Evolutionary conservation across 2,113 vertebrate genomes (phyloP).

Genomic region (Pygoscelis antarcticus): DNA sequence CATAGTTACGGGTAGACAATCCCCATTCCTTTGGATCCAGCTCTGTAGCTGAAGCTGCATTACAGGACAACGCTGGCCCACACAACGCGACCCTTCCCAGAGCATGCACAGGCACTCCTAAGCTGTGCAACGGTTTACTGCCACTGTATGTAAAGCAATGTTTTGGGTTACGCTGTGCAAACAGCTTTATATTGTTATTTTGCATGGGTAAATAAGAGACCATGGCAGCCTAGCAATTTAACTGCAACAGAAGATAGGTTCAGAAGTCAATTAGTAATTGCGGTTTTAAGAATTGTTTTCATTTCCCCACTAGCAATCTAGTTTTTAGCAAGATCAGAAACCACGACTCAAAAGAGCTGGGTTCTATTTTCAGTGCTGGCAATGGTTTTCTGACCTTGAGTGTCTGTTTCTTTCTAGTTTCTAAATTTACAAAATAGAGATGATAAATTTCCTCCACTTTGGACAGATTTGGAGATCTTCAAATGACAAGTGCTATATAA

Average conservation of each 20-base stretch:
- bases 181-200: not conserved
- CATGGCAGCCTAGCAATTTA: conserved; percentile 19
- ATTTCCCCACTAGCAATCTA: not conserved
- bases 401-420: not conserved
- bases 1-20: not conserved
- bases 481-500: conserved; percentile 14
- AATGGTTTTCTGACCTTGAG: conserved; percentile 1
- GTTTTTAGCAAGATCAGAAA: conserved; percentile 1
- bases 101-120: rapidly evolving
- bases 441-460: conserved; percentile 31
- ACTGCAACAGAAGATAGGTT: not conserved
- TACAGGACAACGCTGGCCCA: not conserved
- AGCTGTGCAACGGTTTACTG: not conserved
- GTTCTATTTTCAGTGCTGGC: conserved; percentile 12
- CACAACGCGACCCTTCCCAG: not conserved
- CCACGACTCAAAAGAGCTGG: not conserved
- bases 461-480: conserved; percentile 34
- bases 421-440: conserved; percentile 30
- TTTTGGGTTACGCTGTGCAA: not conserved
- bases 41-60: not conserved
- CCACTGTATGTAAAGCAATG: not conserved
- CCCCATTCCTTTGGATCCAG: not conserved
- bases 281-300: not conserved
- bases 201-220: not conserved
- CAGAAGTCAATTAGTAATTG: not conserved